phyloP scores from a whole-genome alignment of 2,113 vertebrate species.

The Eurypyga helias region DNA sequence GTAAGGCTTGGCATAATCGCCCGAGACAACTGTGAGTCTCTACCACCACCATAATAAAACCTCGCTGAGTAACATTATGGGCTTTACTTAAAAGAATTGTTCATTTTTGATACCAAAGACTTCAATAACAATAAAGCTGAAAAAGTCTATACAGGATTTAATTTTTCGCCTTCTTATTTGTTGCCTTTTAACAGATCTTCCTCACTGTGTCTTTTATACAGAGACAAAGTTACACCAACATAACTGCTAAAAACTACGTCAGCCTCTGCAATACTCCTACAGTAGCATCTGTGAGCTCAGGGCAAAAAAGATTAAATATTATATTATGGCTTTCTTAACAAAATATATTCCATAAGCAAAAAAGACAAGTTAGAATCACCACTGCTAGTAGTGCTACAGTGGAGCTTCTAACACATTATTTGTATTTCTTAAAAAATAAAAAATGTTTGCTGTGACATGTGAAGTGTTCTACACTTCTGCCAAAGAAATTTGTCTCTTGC shows the following conservation, averaged over 20 bases:
- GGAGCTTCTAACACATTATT: not conserved
- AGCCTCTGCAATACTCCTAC: conserved; percentile 66
- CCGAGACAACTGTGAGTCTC: not conserved
- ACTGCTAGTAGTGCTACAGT: not conserved
- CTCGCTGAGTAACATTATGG: not conserved
- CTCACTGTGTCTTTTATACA: conserved; percentile 33
- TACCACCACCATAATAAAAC: not conserved
- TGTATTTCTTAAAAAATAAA: conserved; percentile 19
- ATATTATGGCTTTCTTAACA: conserved; percentile 17
- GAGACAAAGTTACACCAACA: conserved; percentile 59
- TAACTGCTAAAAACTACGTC: conserved; percentile 67
- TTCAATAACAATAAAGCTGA: not conserved
- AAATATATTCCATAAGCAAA: conserved; percentile 6
- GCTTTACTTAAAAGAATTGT: not conserved
- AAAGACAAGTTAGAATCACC: not conserved
- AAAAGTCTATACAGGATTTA: not conserved
- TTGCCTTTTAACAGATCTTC: conserved; percentile 19
- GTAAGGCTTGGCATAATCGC: not conserved
- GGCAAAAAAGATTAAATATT: conserved; percentile 48
- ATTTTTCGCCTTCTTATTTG: conserved; percentile 17
- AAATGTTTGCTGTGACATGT: not conserved
- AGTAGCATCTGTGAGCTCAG: conserved; percentile 63
- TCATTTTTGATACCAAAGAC: not conserved
- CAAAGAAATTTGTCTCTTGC: not conserved
- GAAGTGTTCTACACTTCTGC: not conserved